Base-by-base conservation (phyloP, 2,888 invertebrate species). In the Empis stercorea region DNA sequence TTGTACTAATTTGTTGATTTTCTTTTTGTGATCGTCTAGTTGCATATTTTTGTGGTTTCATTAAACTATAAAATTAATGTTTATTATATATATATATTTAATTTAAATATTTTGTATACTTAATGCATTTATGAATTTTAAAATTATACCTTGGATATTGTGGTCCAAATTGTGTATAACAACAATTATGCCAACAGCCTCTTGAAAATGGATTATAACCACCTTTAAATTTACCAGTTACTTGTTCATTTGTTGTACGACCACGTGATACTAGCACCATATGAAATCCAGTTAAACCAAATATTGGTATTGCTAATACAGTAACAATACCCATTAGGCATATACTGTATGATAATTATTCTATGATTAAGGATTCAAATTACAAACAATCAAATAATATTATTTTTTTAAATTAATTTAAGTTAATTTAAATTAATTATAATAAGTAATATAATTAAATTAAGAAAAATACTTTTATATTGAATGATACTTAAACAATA, bases 201-300 rank as follows among this genome's bases (percentile, higher is more conserved):
- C 84, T 78, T 5, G 93, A 94, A 74, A 97, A 99, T 46, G 99
- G 99, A 76, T 99, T 99, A 71, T 91, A 94, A 36, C 95, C 97
- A 47, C 94, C 94, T 63, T 94, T 91, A 75, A 97, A 99, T 75
- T 97, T 97, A 48, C 96, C 96, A 14, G 99, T 99, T 52, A 99
- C 97, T 77, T 99, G 99, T 73, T 99, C 99, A 73, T 99, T 99
- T 55, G 99, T 99, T 48, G 99, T 99, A 55, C 97, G 79, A 36
- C 97, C 99, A 52, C 96, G 76, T 27, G 93, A 87, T 46, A 99
- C 95, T 56, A 99, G 78, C 60, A 97, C 87, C 76, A 96, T 84
- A 71, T 99, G 99, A 74, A 99, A 99, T 52, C 92, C 92, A 51
- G 97, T 96, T 64, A 99, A 76, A 56, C 97, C 99, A 71, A 94